These are phyloP conservation scores for Bovichtus diacanthus DNA, from an alignment of 2,797 vertebrate genomes.

Conservation along the genomic window DNA sequence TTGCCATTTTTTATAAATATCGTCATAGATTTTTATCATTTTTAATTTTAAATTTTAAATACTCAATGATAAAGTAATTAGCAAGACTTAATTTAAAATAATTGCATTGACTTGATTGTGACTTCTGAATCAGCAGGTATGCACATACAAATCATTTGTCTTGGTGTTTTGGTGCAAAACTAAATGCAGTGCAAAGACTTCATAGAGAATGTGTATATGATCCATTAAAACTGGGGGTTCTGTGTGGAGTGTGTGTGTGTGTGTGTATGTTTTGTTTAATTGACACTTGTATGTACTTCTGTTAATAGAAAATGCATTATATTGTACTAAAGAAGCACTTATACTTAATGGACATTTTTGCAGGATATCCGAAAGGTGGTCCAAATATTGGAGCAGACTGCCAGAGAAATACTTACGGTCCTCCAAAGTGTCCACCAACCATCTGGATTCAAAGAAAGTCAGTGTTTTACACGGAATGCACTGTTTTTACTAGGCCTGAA, in stretches of 20 bases:
- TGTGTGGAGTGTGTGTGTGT: no score
- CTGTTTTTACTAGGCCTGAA: neutral
- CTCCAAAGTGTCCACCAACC: constrained; percentile 97
- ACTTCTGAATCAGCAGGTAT: neutral
- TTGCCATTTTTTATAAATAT: neutral
- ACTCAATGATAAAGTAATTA: no score
- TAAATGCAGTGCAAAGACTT: neutral
- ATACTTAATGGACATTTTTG: neutral
- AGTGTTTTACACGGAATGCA: constrained; percentile 62
- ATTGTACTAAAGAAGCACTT: neutral
- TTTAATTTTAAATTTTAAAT: no score
- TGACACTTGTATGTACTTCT: neutral
- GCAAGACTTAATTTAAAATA: neutral
- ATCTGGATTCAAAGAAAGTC: constrained; percentile 95
- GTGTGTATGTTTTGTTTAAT: neutral
- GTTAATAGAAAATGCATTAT: neutral
- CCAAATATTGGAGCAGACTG: constrained; percentile 94
- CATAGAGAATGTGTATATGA: neutral
- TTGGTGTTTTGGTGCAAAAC: neutral
- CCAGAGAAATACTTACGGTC: constrained; percentile 94
- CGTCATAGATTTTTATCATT: no score
- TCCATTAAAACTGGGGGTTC: neutral
- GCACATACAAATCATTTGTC: neutral
- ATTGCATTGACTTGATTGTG: neutral
- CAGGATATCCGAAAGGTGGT: constrained; percentile 97